Conservation (phyloP, 2,888 invertebrate genomes). For the Melolontha melolontha region DNA sequence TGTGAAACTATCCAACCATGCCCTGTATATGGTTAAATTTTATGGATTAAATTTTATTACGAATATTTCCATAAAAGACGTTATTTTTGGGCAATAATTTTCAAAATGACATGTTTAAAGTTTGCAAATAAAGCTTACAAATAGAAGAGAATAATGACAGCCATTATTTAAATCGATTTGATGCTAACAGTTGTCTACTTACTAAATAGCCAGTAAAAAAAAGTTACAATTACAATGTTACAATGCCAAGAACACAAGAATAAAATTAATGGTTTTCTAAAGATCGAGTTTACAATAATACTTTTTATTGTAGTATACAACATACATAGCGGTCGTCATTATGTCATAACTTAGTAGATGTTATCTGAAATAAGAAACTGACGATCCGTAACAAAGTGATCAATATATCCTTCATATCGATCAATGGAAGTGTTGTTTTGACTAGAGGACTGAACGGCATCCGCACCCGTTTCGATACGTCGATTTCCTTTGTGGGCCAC, state of each 20-base stretch:
- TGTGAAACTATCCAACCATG: no score
- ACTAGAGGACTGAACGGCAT: conserved; percentile 11
- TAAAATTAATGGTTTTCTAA: conserved; percentile 21
- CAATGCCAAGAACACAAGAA: background rate
- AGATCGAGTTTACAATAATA: background rate
- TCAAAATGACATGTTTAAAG: no score
- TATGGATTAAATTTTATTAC: no score
- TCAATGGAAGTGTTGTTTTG: conserved; percentile 35
- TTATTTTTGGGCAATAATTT: no score
- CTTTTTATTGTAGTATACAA: conserved; percentile 11
- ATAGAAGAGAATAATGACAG: no score
- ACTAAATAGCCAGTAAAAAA: no score
- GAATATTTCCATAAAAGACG: no score
- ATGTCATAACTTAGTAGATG: conserved; percentile 34
- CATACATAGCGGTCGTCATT: conserved; percentile 14
- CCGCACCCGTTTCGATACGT: conserved; percentile 24
- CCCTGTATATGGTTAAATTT: no score
- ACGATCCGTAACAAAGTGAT: conserved; percentile 38
- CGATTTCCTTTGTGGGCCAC: conserved; percentile 28
- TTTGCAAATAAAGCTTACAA: no score
- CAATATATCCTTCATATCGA: conserved; percentile 37
- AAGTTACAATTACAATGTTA: no score
- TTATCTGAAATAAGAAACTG: conserved; percentile 36
- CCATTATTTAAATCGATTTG: no score
- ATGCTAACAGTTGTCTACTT: no score